Conservation (phyloP, 2,113 vertebrate genomes). For the Malurus elegans region DNA sequence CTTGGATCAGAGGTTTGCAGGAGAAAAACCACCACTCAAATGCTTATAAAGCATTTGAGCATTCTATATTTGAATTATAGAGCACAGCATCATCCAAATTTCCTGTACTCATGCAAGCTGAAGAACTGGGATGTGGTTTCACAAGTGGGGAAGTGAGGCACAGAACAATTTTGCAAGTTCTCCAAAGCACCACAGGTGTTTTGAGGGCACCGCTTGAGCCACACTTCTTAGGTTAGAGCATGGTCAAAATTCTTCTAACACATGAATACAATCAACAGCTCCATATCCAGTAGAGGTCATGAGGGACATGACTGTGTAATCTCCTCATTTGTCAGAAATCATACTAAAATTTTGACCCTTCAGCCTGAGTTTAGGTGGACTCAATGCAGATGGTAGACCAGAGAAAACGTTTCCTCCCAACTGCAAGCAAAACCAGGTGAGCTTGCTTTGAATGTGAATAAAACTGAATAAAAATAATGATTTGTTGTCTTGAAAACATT, state of each 20-base stretch:
- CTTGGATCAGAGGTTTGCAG: background rate
- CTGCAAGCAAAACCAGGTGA: background rate
- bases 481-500: background rate
- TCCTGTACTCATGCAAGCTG: fast-evolving
- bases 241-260: background rate
- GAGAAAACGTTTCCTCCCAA: background rate
- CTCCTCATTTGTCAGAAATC: background rate
- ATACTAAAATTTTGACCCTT: background rate
- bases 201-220: background rate
- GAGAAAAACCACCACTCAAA: background rate
- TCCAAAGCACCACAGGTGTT: background rate
- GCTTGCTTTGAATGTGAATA: background rate
- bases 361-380: background rate
- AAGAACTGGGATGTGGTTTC: background rate
- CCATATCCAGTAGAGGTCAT: background rate
- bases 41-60: background rate
- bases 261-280: background rate
- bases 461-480: background rate
- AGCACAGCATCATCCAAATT: background rate
- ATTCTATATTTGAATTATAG: background rate
- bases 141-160: background rate
- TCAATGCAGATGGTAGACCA: background rate
- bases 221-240: background rate
- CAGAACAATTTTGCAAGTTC: background rate
- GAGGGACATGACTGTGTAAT: background rate